Conservation (phyloP, 2,113 vertebrate species). For the Atractosteus spatula region DNA sequence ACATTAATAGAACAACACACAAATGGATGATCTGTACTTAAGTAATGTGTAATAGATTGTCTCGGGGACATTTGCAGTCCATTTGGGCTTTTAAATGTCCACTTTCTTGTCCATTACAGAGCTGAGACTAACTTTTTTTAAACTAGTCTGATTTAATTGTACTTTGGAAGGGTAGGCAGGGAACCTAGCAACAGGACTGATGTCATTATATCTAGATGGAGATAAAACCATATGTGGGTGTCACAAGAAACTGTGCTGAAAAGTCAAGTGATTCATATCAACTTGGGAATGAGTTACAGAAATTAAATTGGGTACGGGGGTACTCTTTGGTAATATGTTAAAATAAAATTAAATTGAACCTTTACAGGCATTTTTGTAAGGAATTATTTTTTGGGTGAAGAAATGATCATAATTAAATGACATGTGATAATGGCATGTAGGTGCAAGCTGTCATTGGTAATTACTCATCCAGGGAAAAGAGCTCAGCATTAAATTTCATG, state of each 20-base stretch:
- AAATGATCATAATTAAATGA: not conserved
- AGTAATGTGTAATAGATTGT: too few species aligned
- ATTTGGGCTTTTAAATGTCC: too few species aligned
- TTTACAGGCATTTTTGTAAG: not conserved
- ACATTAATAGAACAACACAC: too few species aligned
- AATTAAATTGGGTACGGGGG: conserved; percentile 5
- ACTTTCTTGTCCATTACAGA: not conserved
- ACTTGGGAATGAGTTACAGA: conserved; percentile 17
- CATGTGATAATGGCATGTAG: not conserved
- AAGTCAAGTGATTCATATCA: conserved; percentile 17
- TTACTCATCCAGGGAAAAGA: not conserved
- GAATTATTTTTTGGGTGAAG: too few species aligned
- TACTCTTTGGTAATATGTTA: not conserved
- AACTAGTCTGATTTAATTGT: conserved; percentile 9
- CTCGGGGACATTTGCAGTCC: too few species aligned
- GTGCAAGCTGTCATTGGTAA: not conserved
- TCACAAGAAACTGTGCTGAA: conserved; percentile 19
- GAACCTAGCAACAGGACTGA: conserved; percentile 22
- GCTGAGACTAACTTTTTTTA: conserved; percentile 2
- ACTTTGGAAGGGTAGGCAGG: conserved; percentile 6
- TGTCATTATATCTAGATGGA: conserved; percentile 19
- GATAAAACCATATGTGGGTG: conserved; percentile 25
- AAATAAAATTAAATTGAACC: not conserved
- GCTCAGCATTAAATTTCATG: not conserved
- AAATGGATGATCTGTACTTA: too few species aligned